Evolutionary conservation across 1,140 invertebrate genomes (phyloP).

Genomic region (Caligus rogercresseyi): DNA sequence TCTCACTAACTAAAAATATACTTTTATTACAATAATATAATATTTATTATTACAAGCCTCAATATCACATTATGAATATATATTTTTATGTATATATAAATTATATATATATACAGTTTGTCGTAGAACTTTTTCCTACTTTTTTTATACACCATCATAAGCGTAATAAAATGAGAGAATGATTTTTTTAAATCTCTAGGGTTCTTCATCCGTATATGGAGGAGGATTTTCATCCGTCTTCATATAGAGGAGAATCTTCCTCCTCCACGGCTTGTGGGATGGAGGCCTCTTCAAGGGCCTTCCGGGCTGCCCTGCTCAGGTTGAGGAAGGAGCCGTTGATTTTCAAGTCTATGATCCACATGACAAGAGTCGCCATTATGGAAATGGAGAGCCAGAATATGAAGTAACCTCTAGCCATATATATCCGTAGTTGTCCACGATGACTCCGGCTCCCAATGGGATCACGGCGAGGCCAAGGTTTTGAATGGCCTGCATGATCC

Average conservation of each 20-base stretch:
- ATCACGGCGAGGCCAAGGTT: slow-evolving; percentile 80
- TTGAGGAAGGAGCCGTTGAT: background rate
- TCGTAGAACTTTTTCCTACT: too few species aligned
- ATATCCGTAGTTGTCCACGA: slow-evolving; percentile 72
- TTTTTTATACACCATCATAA: too few species aligned
- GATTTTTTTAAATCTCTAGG: too few species aligned
- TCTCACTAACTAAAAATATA: too few species aligned
- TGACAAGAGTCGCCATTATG: background rate
- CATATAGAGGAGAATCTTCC: background rate
- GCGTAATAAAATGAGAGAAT: too few species aligned
- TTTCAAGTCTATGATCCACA: background rate
- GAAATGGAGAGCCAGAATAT: slow-evolving; percentile 46
- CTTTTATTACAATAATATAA: too few species aligned
- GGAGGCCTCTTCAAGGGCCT: background rate
- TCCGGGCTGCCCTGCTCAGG: background rate
- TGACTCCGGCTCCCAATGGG: slow-evolving; percentile 60
- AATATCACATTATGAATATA: too few species aligned
- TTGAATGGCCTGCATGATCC: slow-evolving; percentile 68
- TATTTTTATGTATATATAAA: too few species aligned
- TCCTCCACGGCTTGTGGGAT: background rate
- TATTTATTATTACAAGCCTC: too few species aligned
- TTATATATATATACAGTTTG: too few species aligned
- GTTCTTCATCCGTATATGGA: too few species aligned
- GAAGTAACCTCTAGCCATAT: slow-evolving; percentile 86
- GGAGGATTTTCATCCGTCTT: too few species aligned